A percentile compares a stretch with the other conserved stretches of the same genome.
Conservation (phyloP, 2,888 invertebrate genomes). For the Noctuana brunneofusca region DNA sequence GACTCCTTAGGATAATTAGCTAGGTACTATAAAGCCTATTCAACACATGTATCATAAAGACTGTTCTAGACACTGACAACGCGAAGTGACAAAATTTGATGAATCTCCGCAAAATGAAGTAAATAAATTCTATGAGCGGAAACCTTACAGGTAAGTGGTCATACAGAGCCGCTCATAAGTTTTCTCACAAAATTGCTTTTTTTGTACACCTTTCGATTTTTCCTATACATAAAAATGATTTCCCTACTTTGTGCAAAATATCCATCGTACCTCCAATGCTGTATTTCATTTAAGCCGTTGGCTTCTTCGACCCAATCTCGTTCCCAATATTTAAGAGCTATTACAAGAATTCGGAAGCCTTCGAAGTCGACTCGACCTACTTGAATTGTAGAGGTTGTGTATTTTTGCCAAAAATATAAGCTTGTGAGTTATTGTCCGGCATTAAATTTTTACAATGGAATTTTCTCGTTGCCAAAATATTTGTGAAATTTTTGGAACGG, state of each 20-base stretch:
- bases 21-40: no score
- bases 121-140: not conserved
- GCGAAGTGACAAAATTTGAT: no score
- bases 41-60: no score
- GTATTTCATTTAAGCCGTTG: slow-evolving; percentile 24
- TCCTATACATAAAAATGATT: not conserved
- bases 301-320: slow-evolving; percentile 21
- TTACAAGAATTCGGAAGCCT: slow-evolving; percentile 28
- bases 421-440: slow-evolving; percentile 22
- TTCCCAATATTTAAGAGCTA: slow-evolving; percentile 31
- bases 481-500: not conserved
- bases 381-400: slow-evolving; percentile 17
- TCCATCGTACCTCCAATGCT: slow-evolving; percentile 4
- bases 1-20: no score
- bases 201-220: not conserved
- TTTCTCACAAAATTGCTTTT: not conserved
- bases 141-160: not conserved
- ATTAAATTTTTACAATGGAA: not conserved
- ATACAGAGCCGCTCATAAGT: not conserved
- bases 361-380: slow-evolving; percentile 28
- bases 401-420: slow-evolving; percentile 29
- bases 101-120: no score
- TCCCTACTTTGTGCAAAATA: slow-evolving; percentile 18
- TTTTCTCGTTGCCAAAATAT: slow-evolving; percentile 2
- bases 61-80: no score